Percentiles rank a stretch among this genome's conserved stretches.
phyloP scores from a whole-genome alignment of 2,888 invertebrate genomes.

The Coremacera marginata region DNA sequence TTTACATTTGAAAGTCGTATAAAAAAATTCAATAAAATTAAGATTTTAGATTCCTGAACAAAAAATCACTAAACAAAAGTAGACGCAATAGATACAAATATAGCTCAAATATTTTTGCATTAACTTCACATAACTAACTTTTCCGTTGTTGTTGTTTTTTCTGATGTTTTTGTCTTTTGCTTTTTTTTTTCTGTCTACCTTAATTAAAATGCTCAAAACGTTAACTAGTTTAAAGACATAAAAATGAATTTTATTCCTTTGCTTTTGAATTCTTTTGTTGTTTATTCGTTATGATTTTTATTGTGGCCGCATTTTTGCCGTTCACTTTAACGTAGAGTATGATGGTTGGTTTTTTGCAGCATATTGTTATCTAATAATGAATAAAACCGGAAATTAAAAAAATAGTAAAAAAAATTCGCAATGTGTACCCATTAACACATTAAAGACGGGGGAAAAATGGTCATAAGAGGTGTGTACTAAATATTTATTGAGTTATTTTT shows the following conservation, averaged over 20 bases:
- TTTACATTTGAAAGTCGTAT: not conserved
- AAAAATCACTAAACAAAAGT: not conserved
- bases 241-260: not conserved
- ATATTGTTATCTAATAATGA: not conserved
- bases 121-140: not conserved
- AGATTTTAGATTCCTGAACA: not conserved
- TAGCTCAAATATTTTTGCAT: slow-evolving; percentile 3
- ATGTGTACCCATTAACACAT: too few relatives aligned
- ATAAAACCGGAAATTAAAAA: slow-evolving; percentile 6
- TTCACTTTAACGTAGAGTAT: not conserved
- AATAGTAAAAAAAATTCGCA: not conserved
- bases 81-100: not conserved
- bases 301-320: not conserved
- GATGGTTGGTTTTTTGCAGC: not conserved
- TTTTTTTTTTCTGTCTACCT: not conserved
- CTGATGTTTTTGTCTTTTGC: not conserved
- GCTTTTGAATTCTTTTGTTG: too few relatives aligned
- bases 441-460: too few relatives aligned
- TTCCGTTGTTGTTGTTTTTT: not conserved
- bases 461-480: too few relatives aligned
- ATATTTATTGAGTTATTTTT: too few relatives aligned
- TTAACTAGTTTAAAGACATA: slow-evolving; percentile 8
- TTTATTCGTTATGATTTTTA: not conserved
- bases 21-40: not conserved
- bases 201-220: slow-evolving; percentile 17